Evolutionary conservation across 2,888 invertebrate genomes (phyloP).

Genomic region (Dorcus hopei): DNA sequence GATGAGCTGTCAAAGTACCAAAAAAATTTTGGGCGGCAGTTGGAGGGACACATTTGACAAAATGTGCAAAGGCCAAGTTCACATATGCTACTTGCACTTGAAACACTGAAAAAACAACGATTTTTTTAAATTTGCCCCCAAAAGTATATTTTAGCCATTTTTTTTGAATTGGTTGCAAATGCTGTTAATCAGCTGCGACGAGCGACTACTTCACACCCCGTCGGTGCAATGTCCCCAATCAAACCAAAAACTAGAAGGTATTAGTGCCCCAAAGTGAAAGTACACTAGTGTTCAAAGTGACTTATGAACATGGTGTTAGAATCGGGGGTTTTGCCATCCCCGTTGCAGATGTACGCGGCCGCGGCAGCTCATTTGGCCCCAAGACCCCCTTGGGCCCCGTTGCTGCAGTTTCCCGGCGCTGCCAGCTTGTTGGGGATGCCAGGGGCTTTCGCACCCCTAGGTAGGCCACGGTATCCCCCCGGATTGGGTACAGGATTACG

Average conservation of each 20-base stretch:
- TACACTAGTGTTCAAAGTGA: background rate
- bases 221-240: background rate
- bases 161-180: no score
- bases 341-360: slow-evolving; percentile 68
- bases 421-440: slow-evolving; percentile 50
- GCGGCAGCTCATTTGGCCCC: slow-evolving; percentile 64
- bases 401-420: slow-evolving; percentile 50
- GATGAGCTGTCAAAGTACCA: background rate
- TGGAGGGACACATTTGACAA: background rate
- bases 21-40: background rate
- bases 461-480: slow-evolving; percentile 43
- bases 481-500: slow-evolving; percentile 40
- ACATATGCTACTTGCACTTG: no score
- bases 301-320: slow-evolving; percentile 61
- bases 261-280: no score
- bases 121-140: no score
- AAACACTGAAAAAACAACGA: no score
- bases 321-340: slow-evolving; percentile 63
- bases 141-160: no score
- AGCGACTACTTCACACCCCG: background rate
- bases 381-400: slow-evolving; percentile 54
- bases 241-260: no score
- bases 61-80: no score
- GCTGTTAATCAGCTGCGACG: no score
- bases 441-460: slow-evolving; percentile 48